Evolutionary conservation across 2,888 invertebrate genomes (phyloP).

Genomic region (Scaptomyza cyrtandrae): DNA sequence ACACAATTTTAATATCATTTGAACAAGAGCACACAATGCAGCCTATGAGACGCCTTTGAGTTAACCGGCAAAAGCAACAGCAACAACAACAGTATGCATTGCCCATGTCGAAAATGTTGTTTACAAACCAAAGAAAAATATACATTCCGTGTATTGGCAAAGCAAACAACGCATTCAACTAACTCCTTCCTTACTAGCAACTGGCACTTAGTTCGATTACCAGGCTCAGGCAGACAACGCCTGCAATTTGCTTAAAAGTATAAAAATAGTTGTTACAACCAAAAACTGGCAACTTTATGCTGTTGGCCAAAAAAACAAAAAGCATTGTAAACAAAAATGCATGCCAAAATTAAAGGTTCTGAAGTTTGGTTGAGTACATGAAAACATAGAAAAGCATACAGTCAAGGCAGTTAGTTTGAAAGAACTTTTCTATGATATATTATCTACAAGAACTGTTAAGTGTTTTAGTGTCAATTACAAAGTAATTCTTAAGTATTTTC

Average conservation of each 20-base stretch:
- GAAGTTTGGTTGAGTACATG: conserved; percentile 19
- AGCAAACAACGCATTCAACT: neutral
- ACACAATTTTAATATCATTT: conserved; percentile 24
- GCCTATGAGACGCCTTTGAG: conserved; percentile 25
- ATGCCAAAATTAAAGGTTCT: conserved; percentile 49
- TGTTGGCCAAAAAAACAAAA: conserved; percentile 16
- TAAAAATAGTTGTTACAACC: conserved; percentile 50
- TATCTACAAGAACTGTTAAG: neutral
- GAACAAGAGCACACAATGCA: neutral
- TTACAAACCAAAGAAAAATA: conserved; percentile 48
- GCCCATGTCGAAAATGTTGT: conserved; percentile 66
- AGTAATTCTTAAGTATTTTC: too few relatives aligned
- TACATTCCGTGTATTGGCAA: conserved; percentile 49
- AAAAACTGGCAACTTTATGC: conserved; percentile 42
- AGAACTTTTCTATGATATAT: neutral
- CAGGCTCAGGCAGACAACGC: conserved; percentile 16
- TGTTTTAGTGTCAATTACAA: too few relatives aligned
- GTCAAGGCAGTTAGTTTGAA: neutral
- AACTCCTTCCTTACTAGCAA: neutral
- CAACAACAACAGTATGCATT: conserved; percentile 14
- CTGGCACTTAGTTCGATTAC: conserved; percentile 65
- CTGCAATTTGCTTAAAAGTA: conserved; percentile 72
- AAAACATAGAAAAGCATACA: too few relatives aligned
- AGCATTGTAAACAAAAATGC: conserved; percentile 67
- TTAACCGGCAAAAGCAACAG: conserved; percentile 1